Base-by-base conservation (phyloP, 2,797 vertebrate genomes). In the Scleropages formosus region DNA sequence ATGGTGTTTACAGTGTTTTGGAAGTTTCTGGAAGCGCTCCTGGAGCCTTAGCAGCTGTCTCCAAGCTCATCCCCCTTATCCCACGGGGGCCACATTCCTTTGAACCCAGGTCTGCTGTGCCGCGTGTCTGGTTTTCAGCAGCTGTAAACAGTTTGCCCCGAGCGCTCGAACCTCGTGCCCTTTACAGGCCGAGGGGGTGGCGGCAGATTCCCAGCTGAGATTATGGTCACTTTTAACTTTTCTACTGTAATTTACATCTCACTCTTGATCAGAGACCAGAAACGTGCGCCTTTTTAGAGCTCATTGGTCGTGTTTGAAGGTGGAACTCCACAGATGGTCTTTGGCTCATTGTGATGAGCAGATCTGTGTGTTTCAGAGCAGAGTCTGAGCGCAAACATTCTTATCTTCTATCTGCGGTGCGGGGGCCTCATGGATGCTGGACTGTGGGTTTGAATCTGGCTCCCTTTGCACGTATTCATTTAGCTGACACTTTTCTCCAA, bases 131-230 rank as follows among this genome's bases (percentile, higher is more conserved):
- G 8, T n/a, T 47, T 61, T 59, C 18, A 69, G 31, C 74, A 70
- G 74, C 66, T 75, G 66, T 60, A 60, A 51, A 61, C 66, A 67
- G 20, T 75, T 75, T 75, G 66, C 51, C 66, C 39, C 10, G 24
- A 49, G 62, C 61, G 22, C 20, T 51, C 44, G 16, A 60, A 75
- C 65, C 47, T 11, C 9, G 7, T 60, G 13, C 20, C 31, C 12
- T 26, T 26, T 44, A 66, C 47, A 74, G 53, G 67, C 26, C 18
- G 16, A 51, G n/a, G 18, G 20, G 27, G 22, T 13, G 12, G 24
- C 51, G 72, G 8, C 26, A 18, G 59, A 31, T 47, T 74, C 22
- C 72, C 72, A 26, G 49, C 11, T 12, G 46, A 65, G 61, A 31
- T 7, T 62, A 8, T 8, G 18, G 13, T 44, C 44, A 22, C n/a